These are phyloP conservation scores for Araneus ventricosus DNA, from an alignment of 1,140 invertebrate species.

Conservation along the genomic window DNA sequence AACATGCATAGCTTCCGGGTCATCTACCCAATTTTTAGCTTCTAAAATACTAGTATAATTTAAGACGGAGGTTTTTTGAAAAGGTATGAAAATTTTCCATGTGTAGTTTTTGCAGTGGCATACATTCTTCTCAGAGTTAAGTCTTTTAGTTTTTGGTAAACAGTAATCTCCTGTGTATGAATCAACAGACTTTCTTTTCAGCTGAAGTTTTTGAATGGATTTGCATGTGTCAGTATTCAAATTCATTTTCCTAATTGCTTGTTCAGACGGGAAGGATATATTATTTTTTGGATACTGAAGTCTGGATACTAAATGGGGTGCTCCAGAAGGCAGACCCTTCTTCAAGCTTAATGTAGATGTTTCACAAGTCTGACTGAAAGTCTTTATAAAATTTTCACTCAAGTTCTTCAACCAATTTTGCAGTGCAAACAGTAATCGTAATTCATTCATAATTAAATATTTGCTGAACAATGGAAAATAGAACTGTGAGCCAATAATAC, in stretches of 20 bases:
- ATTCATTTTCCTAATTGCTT: not conserved
- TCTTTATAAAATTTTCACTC: not conserved
- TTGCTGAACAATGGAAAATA: not conserved
- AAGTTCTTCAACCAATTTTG: not conserved
- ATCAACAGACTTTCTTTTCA: not conserved
- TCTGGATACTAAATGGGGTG: not conserved
- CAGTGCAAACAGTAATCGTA: not conserved
- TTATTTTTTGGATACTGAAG: not conserved
- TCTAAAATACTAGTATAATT: not conserved
- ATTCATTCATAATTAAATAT: constrained; percentile 9
- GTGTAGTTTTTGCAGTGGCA: not conserved
- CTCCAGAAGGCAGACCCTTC: not conserved
- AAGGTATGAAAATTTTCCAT: not conserved
- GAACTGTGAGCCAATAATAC: not conserved
- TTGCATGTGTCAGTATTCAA: not conserved
- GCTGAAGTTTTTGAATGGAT: not conserved
- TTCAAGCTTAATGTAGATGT: not conserved
- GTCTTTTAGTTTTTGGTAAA: not conserved
- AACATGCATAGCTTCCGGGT: not conserved
- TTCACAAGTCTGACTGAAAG: not conserved
- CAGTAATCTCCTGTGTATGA: not conserved
- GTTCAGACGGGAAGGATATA: not conserved
- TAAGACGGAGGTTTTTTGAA: not conserved
- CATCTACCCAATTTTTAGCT: not conserved
- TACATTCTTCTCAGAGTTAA: not conserved